Evolutionary conservation across 2,888 invertebrate genomes (phyloP).

Genomic region (Ecliptopera silaceata): DNA sequence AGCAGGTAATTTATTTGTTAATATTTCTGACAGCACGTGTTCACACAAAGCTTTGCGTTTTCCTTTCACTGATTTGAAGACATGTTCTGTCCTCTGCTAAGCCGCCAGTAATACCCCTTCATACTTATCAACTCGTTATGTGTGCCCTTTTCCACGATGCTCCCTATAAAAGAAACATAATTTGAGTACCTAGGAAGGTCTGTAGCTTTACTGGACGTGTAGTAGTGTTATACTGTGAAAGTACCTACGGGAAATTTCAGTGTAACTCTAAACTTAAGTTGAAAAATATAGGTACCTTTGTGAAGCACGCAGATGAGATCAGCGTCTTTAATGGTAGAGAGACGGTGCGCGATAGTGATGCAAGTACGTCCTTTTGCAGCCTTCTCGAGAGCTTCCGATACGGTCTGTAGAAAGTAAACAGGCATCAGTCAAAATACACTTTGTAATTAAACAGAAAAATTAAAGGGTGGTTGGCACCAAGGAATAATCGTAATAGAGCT

Average conservation of each 20-base stretch:
- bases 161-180: slow-evolving; percentile 70
- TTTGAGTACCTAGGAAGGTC: too few species aligned
- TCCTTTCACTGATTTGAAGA: slow-evolving; percentile 6
- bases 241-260: too few species aligned
- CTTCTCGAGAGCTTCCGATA: slow-evolving; percentile 92
- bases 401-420: slow-evolving; percentile 74
- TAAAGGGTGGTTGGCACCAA: too few species aligned
- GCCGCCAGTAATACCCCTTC: slow-evolving; percentile 85
- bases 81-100: slow-evolving; percentile 77
- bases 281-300: slow-evolving; percentile 85
- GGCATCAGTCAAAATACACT: too few species aligned
- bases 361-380: slow-evolving; percentile 92
- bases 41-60: too few species aligned
- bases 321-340: slow-evolving; percentile 92
- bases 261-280: too few species aligned
- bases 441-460: too few species aligned
- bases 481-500: too few species aligned
- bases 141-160: slow-evolving; percentile 88
- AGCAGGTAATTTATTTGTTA: too few species aligned
- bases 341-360: slow-evolving; percentile 93
- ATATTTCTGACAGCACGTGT: background rate
- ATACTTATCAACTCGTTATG: slow-evolving; percentile 86
- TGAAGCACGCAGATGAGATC: slow-evolving; percentile 93
- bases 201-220: too few species aligned
- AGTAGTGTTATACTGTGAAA: too few species aligned